These are phyloP conservation scores for Lochmaea crataegi DNA, from an alignment of 2,888 invertebrate species.

Conservation along the genomic window DNA sequence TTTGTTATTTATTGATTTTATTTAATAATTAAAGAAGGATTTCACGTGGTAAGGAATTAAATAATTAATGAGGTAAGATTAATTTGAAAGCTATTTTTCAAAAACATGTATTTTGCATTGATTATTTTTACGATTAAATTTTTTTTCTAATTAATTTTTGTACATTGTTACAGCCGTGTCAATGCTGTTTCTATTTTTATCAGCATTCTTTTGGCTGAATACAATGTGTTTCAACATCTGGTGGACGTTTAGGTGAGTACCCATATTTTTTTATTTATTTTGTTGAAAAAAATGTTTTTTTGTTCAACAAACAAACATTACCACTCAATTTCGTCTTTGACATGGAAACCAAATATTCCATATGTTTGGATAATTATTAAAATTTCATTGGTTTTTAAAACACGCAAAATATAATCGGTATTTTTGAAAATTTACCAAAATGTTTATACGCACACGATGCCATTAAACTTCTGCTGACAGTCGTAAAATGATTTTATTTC, in stretches of 20 bases:
- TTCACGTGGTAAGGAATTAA: too few species aligned
- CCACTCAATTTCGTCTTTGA: neutral
- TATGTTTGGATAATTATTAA: neutral
- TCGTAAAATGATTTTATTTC: constrained; percentile 36
- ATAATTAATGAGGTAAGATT: too few species aligned
- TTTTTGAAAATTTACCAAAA: neutral
- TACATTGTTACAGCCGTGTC: constrained; percentile 76
- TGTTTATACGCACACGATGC: neutral
- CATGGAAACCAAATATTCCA: neutral
- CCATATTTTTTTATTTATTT: neutral
- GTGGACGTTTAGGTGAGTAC: constrained; percentile 90
- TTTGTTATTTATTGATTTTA: too few species aligned
- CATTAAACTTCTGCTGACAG: neutral
- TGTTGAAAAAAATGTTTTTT: neutral
- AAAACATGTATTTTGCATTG: too few species aligned
- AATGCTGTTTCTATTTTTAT: constrained; percentile 89
- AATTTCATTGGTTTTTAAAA: neutral
- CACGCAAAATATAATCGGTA: neutral
- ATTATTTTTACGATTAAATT: neutral
- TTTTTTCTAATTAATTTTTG: neutral
- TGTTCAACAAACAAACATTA: neutral
- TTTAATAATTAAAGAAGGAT: too few species aligned
- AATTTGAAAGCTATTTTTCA: too few species aligned
- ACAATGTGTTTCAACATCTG: constrained; percentile 96
- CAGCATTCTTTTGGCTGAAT: constrained; percentile 93